Conservation (phyloP, 1,140 invertebrate species). For the Bilobella aurantiaca region DNA sequence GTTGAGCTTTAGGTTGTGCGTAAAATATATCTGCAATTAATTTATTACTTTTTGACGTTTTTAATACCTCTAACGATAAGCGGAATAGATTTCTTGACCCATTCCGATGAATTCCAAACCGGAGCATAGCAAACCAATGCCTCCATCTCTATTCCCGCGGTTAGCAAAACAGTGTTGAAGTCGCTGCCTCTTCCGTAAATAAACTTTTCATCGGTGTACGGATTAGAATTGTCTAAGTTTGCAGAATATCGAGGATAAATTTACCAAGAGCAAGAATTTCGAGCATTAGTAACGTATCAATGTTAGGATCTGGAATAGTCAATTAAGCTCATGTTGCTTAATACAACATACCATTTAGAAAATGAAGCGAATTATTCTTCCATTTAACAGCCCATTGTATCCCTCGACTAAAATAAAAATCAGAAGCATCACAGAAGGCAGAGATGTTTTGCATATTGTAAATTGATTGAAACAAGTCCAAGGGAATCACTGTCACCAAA, state of each 20-base stretch:
- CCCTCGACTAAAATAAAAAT: conserved; percentile 22
- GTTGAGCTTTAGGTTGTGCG: no score
- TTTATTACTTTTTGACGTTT: not conserved
- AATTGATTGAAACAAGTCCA: conserved; percentile 1
- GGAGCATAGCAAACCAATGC: conserved; percentile 24
- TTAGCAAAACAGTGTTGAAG: conserved; percentile 5
- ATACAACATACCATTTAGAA: conserved; percentile 1
- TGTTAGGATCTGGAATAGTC: no score
- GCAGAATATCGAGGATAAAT: not conserved
- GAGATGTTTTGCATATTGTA: conserved; percentile 21
- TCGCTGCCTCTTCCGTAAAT: conserved; percentile 2
- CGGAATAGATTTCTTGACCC: conserved; percentile 9
- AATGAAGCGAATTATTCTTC: conserved; percentile 19
- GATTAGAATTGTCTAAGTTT: not conserved
- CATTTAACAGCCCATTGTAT: conserved; percentile 20
- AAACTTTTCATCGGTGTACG: not conserved
- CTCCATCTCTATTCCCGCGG: conserved; percentile 7
- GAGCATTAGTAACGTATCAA: no score
- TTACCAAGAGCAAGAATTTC: no score
- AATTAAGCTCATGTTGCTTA: no score
- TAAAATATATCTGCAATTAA: no score
- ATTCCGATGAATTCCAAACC: conserved; percentile 21
- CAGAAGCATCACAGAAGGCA: conserved; percentile 12
- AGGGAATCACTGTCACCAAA: not conserved
- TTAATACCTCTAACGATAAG: conserved; percentile 15